Base-by-base conservation (phyloP, 2,888 invertebrate genomes). In the Rhogogaster chlorosoma region DNA sequence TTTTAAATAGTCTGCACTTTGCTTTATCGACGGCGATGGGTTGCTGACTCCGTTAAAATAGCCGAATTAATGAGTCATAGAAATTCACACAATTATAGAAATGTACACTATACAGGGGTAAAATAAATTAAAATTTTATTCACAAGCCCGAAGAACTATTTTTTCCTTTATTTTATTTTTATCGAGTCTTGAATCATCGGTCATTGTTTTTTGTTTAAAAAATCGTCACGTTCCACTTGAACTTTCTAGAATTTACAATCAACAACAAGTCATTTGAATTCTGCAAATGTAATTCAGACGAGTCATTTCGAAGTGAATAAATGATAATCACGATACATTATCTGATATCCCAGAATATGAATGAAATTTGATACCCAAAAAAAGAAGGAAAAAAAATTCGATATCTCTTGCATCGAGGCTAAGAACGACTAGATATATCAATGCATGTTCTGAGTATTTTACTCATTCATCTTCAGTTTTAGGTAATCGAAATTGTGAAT, bases 1-100 rank as follows among this genome's bases (percentile, higher is more conserved):
- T 18, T 70, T 18, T 15, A 70, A 36, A 70, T 70, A 26, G 70
- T 36, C 32, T 70, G 70, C 70, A 70, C 18, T 70, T 36, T 70
- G 70, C 36, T 70, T 29, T 36, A 36, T 36, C 70, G n/a, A 36
- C 18, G 70, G 70, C 2, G 61, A 26, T 61, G 61, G 4, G 61
- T 2, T 61, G 26, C 61, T 61, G 10, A 26, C 61, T n/a, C 22
- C 61, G 26, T 61, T 61, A 10, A 22, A 61, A 61, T 61, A 53
- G 53, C 7, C 53, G 1, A 53, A 53, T 53, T 1, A n/a, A 53
- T 53, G 53, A 6, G 53, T 53, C 18, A 53, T 6, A n/a, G n/a
- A 53, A 53, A 53, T 53, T 53, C 53, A 10, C 53, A n/a, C n/a
- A n/a, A 53, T n/a, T 53, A n/a, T n/a, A n/a, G 2, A 53, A 53